These are phyloP conservation scores for Setipinna tenuifilis DNA, from an alignment of 2,797 vertebrate species.

Conservation along the genomic window DNA sequence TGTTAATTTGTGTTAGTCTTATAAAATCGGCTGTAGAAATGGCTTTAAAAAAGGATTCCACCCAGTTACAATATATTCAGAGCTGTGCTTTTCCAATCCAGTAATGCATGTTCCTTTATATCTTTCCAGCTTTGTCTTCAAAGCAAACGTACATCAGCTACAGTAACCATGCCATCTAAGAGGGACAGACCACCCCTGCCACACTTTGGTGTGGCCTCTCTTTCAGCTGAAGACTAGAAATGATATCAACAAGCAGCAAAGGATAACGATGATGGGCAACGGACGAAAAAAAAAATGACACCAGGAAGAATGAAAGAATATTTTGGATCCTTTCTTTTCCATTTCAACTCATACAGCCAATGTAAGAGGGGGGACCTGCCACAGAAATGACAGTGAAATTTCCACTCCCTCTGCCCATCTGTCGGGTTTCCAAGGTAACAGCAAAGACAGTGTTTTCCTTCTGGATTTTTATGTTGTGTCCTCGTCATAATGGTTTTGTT, in stretches of 20 bases:
- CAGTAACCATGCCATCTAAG: conserved; percentile 94
- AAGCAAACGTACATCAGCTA: conserved; percentile 97
- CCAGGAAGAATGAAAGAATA: not conserved
- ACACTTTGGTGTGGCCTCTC: not conserved
- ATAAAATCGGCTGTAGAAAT: no score
- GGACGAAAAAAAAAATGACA: not conserved
- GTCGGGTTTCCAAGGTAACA: conserved; percentile 60
- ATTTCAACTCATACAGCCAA: conserved; percentile 13
- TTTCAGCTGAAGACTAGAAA: not conserved
- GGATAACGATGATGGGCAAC: conserved; percentile 6
- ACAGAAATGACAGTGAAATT: conserved; percentile 61
- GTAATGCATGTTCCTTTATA: not conserved
- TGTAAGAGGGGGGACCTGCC: conserved; percentile 39
- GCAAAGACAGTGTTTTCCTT: conserved; percentile 62
- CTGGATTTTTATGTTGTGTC: conserved; percentile 59
- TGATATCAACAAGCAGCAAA: not conserved
- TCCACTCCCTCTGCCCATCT: conserved; percentile 62
- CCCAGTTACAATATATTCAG: no score
- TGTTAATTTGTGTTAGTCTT: no score
- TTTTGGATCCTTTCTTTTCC: conserved; percentile 25
- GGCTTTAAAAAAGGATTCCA: no score
- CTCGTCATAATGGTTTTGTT: conserved; percentile 28
- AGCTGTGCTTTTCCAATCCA: conserved; percentile 26
- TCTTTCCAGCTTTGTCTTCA: conserved; percentile 82
- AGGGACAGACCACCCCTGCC: conserved; percentile 35